phyloP scores from a whole-genome alignment of 2,888 invertebrate genomes.

The Drosophila crucigera region DNA sequence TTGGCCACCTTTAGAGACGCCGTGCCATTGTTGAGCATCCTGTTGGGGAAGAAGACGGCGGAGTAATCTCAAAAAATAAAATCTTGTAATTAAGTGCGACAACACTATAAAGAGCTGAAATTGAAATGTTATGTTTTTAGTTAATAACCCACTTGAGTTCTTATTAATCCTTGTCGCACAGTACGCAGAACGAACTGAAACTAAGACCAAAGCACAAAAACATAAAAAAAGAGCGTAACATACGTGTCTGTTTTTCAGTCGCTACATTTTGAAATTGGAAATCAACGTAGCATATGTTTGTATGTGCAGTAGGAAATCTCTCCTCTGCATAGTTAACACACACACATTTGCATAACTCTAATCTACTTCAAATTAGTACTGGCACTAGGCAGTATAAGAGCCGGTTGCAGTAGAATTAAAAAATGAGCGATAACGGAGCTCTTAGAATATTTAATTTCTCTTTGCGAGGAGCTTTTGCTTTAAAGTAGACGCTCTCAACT shows the following conservation, averaged over 20 bases:
- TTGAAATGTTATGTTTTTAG: not conserved
- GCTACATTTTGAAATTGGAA: not conserved
- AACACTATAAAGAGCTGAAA: not conserved
- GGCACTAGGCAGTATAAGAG: not conserved
- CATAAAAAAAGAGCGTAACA: not conserved
- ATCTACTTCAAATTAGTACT: not conserved
- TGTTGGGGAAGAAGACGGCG: not conserved
- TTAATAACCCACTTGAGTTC: not conserved
- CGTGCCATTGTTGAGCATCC: not conserved
- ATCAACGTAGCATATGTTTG: not conserved
- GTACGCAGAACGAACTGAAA: not conserved
- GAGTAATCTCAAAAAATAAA: not conserved
- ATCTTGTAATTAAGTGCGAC: not conserved
- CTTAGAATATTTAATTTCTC: not conserved
- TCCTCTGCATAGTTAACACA: not conserved
- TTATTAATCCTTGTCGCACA: not conserved
- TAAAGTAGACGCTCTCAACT: conserved; percentile 21
- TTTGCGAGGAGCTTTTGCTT: conserved; percentile 17
- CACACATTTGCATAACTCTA: not conserved
- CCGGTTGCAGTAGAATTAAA: not conserved
- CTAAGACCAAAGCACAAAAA: not conserved
- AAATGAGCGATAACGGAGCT: not conserved
- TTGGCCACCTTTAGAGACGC: not conserved
- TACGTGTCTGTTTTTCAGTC: not conserved
- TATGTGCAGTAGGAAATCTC: not conserved